A percentile compares a stretch with the other conserved stretches of the same genome.
phyloP scores from a whole-genome alignment of 2,113 vertebrate genomes.

The Actenoides hombroni region DNA sequence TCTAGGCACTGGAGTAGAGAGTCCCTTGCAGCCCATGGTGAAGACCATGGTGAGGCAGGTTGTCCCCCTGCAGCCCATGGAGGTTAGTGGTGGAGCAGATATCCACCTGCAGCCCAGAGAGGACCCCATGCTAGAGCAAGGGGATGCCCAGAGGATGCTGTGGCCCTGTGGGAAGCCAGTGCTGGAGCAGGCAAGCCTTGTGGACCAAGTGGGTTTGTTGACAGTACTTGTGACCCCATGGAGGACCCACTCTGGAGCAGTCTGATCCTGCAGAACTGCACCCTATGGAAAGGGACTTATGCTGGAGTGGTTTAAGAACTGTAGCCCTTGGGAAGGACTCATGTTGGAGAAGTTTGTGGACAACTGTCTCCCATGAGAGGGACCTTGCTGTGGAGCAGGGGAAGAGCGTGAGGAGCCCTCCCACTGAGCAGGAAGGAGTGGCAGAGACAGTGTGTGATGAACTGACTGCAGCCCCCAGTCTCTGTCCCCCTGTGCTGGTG shows the following conservation, averaged over 20 bases:
- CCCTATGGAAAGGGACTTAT: background rate
- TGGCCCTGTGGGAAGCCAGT: background rate
- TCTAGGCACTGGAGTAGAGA: background rate
- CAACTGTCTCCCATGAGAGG: accelerated
- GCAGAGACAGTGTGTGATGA: background rate
- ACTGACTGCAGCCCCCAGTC: background rate
- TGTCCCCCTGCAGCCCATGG: no score
- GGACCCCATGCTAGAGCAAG: background rate
- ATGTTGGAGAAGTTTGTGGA: accelerated
- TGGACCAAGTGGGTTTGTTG: background rate
- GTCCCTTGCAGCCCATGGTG: no score
- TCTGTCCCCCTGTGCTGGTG: accelerated
- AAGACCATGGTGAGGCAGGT: no score
- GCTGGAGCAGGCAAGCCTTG: no score
- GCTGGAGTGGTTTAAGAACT: background rate
- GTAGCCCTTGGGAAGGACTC: background rate
- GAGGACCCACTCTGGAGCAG: background rate
- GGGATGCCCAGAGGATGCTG: background rate
- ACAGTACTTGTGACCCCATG: background rate
- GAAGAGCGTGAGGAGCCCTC: background rate
- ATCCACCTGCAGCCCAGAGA: no score
- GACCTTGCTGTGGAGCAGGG: background rate
- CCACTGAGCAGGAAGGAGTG: background rate
- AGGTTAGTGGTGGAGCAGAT: no score
- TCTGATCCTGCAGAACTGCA: background rate